Percentiles rank a stretch among this genome's conserved stretches.
These are phyloP conservation scores for Coilia nasus DNA, from an alignment of 2,797 vertebrate genomes.

Conservation along the genomic window DNA sequence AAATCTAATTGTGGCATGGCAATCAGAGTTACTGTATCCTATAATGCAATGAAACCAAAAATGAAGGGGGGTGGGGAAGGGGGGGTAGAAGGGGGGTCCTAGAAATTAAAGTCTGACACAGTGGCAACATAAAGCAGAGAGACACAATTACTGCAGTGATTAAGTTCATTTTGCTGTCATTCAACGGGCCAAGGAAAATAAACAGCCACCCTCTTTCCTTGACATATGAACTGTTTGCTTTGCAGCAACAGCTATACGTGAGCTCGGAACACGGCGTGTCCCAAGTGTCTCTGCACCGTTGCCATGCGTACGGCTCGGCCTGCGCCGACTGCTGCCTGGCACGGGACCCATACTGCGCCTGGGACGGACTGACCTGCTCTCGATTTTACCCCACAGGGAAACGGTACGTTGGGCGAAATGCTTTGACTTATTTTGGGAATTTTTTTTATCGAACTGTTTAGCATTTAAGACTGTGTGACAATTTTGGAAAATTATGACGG, in stretches of 20 bases:
- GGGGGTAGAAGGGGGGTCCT: too few relatives aligned
- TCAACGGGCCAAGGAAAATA: constrained; percentile 56
- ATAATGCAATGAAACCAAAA: neutral
- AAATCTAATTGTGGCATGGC: neutral
- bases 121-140: constrained; percentile 12
- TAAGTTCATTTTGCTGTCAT: constrained; percentile 65
- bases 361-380: constrained; percentile 94
- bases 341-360: constrained; percentile 94
- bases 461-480: neutral
- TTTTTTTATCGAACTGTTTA: neutral
- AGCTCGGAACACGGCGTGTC: constrained; percentile 92
- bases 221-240: constrained; percentile 71
- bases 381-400: constrained; percentile 95
- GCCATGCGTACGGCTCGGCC: constrained; percentile 90
- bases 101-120: constrained; percentile 4
- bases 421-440: neutral
- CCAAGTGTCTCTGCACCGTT: constrained; percentile 94
- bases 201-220: constrained; percentile 54
- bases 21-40: neutral
- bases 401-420: constrained; percentile 71
- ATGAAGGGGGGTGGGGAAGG: too few relatives aligned
- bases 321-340: constrained; percentile 98
- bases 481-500: neutral
- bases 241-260: constrained; percentile 95
- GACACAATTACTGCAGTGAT: constrained; percentile 33